phyloP scores from a whole-genome alignment of 2,888 invertebrate species.

The Lumbricus terrestris region DNA sequence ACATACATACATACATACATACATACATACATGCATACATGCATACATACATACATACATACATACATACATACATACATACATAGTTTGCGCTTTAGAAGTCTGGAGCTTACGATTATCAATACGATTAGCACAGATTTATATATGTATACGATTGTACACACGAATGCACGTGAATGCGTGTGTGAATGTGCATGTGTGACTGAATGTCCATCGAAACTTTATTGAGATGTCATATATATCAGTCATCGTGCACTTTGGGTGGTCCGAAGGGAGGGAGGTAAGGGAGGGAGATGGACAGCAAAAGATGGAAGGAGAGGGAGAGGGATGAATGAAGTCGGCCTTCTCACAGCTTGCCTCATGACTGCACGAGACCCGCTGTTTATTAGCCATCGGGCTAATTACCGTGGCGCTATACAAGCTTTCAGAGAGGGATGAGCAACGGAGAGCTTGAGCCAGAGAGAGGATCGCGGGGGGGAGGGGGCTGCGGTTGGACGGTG shows the following conservation, averaged over 20 bases:
- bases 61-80: neutral
- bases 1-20: neutral
- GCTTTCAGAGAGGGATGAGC: neutral
- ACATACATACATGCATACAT: neutral
- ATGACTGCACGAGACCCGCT: neutral
- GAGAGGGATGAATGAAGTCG: neutral
- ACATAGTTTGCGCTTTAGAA: too few species aligned
- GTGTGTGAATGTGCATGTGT: too few species aligned
- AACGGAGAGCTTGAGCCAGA: too few species aligned
- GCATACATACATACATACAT: too few species aligned
- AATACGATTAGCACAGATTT: too few species aligned
- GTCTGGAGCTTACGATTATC: too few species aligned
- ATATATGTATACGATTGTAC: too few species aligned
- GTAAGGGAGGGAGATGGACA: neutral
- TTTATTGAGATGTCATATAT: neutral
- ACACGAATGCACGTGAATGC: too few species aligned
- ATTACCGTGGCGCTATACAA: neutral
- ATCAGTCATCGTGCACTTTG: neutral
- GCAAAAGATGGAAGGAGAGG: neutral
- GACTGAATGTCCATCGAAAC: neutral
- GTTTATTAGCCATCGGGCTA: neutral
- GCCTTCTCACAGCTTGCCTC: neutral
- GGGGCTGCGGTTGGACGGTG: neutral
- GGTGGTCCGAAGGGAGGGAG: neutral
- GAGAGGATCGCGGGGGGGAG: neutral